Evolutionary conservation across 2,888 invertebrate species (phyloP).

Genomic region (Andrena hattorfiana): DNA sequence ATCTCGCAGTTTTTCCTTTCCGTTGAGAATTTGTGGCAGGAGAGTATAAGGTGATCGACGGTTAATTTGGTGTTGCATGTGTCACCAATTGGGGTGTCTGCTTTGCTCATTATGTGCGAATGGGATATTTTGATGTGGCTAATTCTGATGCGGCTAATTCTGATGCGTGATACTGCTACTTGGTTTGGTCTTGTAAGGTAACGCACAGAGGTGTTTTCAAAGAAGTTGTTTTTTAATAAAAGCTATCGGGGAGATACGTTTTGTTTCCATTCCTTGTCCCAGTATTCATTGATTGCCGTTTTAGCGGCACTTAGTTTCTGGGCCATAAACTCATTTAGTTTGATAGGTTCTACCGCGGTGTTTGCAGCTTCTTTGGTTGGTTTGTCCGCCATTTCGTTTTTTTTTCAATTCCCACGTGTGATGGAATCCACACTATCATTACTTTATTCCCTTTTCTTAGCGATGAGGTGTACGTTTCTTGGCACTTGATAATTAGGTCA

Average conservation of each 20-base stretch:
- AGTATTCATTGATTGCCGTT: not conserved
- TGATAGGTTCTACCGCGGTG: not conserved
- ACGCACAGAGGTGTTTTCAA: too few relatives aligned
- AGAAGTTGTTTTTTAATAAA: too few relatives aligned
- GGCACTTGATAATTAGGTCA: not conserved
- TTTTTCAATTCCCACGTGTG: conserved; percentile 2
- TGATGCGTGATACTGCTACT: not conserved
- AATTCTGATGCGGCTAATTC: not conserved
- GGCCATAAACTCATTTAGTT: not conserved
- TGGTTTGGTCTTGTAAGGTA: not conserved
- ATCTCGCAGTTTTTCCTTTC: not conserved
- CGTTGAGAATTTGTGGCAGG: not conserved
- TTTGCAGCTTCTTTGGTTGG: not conserved
- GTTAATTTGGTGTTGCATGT: not conserved
- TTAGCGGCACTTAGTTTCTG: too few relatives aligned
- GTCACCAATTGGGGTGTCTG: not conserved
- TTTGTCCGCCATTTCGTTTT: conserved; percentile 2
- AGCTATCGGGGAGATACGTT: not conserved
- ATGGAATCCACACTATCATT: conserved; percentile 8
- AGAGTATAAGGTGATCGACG: not conserved
- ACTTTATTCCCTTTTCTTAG: not conserved
- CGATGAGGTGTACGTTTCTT: not conserved
- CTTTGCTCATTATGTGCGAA: not conserved
- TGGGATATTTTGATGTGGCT: not conserved
- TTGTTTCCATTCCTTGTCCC: not conserved